These are phyloP conservation scores for Leptinotarsa defecta DNA, from an alignment of 1,140 invertebrate species.

Conservation along the genomic window DNA sequence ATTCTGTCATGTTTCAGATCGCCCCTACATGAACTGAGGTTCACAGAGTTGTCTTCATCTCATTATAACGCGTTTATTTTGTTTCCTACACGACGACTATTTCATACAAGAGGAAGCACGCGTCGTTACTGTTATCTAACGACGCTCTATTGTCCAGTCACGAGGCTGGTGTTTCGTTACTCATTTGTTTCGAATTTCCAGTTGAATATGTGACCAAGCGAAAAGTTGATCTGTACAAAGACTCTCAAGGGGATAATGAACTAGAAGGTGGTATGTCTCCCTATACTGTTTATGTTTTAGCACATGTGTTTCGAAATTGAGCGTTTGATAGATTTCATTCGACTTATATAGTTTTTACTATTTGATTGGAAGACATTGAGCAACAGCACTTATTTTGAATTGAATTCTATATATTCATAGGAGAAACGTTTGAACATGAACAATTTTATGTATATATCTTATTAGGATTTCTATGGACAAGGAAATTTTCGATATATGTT, in stretches of 20 bases:
- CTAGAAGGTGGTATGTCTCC: slow-evolving; percentile 9
- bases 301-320: background rate
- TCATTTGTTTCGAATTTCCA: slow-evolving; percentile 28
- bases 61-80: slow-evolving; percentile 29
- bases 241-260: background rate
- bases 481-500: too few species aligned
- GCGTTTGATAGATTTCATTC: background rate
- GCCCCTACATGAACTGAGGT: background rate
- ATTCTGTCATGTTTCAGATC: background rate
- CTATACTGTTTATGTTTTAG: background rate
- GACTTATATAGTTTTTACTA: too few species aligned
- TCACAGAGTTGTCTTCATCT: slow-evolving; percentile 8
- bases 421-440: too few species aligned
- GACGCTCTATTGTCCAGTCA: slow-evolving; percentile 24
- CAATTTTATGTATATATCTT: too few species aligned
- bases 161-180: slow-evolving; percentile 29
- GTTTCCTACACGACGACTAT: slow-evolving; percentile 17
- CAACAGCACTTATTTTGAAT: too few species aligned
- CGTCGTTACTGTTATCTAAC: slow-evolving; percentile 25
- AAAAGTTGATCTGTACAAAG: slow-evolving; percentile 11
- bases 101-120: slow-evolving; percentile 26
- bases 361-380: too few species aligned
- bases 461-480: too few species aligned
- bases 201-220: slow-evolving; percentile 22
- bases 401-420: too few species aligned